Base-by-base conservation (phyloP, 2,797 vertebrate genomes). In the Sebastes oblongus region DNA sequence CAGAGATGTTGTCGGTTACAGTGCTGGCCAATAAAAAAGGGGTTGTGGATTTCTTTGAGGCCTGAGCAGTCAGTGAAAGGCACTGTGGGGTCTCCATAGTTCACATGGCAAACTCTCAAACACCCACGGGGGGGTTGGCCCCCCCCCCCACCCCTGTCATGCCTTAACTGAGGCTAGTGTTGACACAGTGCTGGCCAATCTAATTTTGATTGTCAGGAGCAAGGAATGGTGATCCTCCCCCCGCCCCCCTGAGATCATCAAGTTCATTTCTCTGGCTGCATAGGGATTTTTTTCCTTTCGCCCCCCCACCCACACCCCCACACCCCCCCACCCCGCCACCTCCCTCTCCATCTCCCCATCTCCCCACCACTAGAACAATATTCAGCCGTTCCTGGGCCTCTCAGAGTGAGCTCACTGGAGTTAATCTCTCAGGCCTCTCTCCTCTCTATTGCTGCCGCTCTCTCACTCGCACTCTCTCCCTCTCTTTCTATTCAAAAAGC, bases 111-210 rank as follows among this genome's bases (percentile, higher is more conserved):
- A 95, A 94, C 93, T 94, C 92, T 95, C 93, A 93, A 93, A 91
- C 91, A 93, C 86, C 92, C 94, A 92, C 71, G 42, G 90, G 81
- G 92, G 92, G 88, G 84, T 88, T 87, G 85, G 85, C 82, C 89
- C 92, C 84, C 85, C 88, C 86, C 84, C 91, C 88, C 84, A 84
- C 91, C 89, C 80, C 91, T 91, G 92, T 91, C 91, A 88, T 92
- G 92, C 94, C 91, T 94, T 94, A 94, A 93, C 93, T 93, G 91
- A 90, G 92, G 92, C 93, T 78, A 91, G 93, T 94, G 93, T 94
- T 96, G 94, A 96, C 94, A 95, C 94, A 95, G 94, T 93, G 94
- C 93, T 93, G 92, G 95, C 95, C 95, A 95, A 95, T 95, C 95
- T 95, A 94, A 95, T 95, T 95, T 94, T 94, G 93, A 95, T 94